A percentile compares a stretch with the other conserved stretches of the same genome.
These are phyloP conservation scores for Halyomorpha halys DNA, from an alignment of 1,140 invertebrate genomes.

Conservation along the genomic window DNA sequence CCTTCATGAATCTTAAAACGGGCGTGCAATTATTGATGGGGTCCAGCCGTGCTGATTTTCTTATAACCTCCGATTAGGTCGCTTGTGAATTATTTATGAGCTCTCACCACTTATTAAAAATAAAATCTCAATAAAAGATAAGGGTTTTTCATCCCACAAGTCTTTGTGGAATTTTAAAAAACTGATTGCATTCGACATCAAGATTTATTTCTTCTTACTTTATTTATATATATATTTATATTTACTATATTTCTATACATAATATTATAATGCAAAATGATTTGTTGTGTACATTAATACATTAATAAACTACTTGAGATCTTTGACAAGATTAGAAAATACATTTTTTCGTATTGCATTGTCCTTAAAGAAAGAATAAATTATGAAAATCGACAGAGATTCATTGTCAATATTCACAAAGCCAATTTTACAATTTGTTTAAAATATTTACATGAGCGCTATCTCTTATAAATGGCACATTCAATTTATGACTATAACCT, in stretches of 20 bases:
- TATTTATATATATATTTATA: slow-evolving; percentile 4
- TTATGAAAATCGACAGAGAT: slow-evolving; percentile 11
- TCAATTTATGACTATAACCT: slow-evolving; percentile 20
- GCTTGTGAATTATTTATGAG: slow-evolving; percentile 12
- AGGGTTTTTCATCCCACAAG: too few species aligned
- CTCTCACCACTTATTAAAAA: slow-evolving; percentile 9
- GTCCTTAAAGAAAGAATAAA: slow-evolving; percentile 10
- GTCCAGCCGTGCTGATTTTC: slow-evolving; percentile 6
- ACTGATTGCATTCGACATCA: background rate
- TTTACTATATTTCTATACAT: slow-evolving; percentile 16
- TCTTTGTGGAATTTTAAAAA: too few species aligned
- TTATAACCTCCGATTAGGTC: background rate
- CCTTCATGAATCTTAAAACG: too few species aligned
- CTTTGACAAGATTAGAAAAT: slow-evolving; percentile 13
- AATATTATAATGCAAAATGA: slow-evolving; percentile 16
- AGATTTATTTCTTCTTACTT: slow-evolving; percentile 16
- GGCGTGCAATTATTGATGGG: background rate
- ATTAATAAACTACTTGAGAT: slow-evolving; percentile 14
- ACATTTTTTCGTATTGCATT: background rate
- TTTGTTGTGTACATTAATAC: slow-evolving; percentile 1
- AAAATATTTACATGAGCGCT: slow-evolving; percentile 17
- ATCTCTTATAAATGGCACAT: slow-evolving; percentile 21
- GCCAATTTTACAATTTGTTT: slow-evolving; percentile 17
- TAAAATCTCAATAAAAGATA: background rate
- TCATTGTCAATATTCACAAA: slow-evolving; percentile 16